These are phyloP conservation scores for Tethea ocularis DNA, from an alignment of 2,888 invertebrate species.

Conservation along the genomic window DNA sequence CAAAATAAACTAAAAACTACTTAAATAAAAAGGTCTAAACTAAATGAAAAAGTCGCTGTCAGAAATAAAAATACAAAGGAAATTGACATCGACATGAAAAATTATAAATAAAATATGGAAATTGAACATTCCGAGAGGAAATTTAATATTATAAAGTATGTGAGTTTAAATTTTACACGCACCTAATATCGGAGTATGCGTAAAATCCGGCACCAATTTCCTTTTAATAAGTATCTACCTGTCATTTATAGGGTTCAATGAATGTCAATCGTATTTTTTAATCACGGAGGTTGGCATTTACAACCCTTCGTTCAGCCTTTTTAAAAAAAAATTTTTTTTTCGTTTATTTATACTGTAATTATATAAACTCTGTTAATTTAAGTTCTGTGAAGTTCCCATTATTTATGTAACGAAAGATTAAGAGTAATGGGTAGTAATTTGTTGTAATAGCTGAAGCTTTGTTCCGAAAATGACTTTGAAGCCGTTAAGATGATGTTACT, in stretches of 20 bases:
- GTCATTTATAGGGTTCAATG: conserved; percentile 4
- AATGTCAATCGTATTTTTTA: conserved; percentile 5
- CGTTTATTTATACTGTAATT: background rate
- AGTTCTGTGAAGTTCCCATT: background rate
- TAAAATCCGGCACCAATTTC: background rate
- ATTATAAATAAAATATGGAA: background rate
- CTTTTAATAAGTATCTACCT: background rate
- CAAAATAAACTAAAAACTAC: no score
- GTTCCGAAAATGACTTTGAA: background rate
- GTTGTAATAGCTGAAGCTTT: background rate
- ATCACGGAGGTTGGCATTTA: background rate
- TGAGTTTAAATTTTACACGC: background rate
- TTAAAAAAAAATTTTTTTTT: background rate
- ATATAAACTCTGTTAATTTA: background rate
- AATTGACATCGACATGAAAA: background rate
- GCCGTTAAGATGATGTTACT: background rate
- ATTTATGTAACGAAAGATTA: background rate
- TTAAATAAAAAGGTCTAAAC: no score
- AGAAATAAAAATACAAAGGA: background rate
- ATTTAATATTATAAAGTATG: conserved; percentile 1
- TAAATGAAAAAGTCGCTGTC: background rate
- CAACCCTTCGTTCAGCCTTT: background rate
- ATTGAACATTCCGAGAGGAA: background rate
- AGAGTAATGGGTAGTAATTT: background rate
- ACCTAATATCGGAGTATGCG: background rate